These are phyloP conservation scores for Poecilia velifera DNA, from an alignment of 2,797 vertebrate genomes.

Conservation along the genomic window DNA sequence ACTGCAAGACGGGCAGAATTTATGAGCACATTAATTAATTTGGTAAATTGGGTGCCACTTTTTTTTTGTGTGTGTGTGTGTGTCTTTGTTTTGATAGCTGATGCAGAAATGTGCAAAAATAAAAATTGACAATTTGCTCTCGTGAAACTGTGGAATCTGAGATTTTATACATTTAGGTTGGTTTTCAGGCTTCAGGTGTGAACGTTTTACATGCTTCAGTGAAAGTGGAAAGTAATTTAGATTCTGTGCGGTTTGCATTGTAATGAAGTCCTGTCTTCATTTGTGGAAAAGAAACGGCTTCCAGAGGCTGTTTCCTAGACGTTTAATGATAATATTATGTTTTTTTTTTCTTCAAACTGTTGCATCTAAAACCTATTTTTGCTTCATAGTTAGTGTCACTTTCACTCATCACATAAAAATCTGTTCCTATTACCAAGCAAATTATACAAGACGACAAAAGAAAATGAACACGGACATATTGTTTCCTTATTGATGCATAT, in stretches of 20 bases:
- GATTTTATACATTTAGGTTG: not conserved
- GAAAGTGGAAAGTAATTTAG: conserved; percentile 5
- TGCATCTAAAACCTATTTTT: not conserved
- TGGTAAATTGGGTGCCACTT: conserved; percentile 23
- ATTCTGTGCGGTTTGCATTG: not conserved
- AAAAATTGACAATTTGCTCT: not conserved
- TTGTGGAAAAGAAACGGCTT: not conserved
- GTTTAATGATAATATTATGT: not conserved
- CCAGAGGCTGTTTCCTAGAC: not conserved
- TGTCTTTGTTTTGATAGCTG: conserved; percentile 8
- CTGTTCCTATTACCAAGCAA: not conserved
- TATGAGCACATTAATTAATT: conserved; percentile 4
- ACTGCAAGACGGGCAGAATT: conserved; percentile 8
- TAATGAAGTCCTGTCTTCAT: not conserved
- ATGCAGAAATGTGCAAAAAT: not conserved
- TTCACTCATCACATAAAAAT: not conserved
- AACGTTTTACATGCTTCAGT: not conserved
- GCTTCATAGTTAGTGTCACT: not conserved
- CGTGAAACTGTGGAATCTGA: not conserved
- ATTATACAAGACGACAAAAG: not conserved
- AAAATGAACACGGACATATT: not conserved
- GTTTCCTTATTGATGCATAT: not conserved
- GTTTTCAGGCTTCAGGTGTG: not conserved
- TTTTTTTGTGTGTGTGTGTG: not conserved
- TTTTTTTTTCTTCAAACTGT: not conserved